Evolutionary conservation across 2,888 invertebrate genomes (phyloP).

Genomic region (Callosobruchus maculatus): DNA sequence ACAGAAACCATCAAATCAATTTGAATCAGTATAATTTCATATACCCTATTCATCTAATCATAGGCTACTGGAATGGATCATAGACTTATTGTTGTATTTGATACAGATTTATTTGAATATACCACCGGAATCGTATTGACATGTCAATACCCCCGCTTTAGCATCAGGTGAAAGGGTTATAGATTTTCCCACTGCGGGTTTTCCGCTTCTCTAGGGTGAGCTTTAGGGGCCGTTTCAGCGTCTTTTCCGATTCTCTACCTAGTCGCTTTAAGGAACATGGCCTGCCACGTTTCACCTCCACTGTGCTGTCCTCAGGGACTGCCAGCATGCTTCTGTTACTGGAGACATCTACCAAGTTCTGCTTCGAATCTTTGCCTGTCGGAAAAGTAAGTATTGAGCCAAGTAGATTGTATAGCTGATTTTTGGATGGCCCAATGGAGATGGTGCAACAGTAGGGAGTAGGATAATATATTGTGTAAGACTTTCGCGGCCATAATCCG

Average conservation of each 20-base stretch:
- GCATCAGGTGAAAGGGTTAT: neutral
- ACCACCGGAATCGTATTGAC: neutral
- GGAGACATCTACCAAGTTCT: neutral
- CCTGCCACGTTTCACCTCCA: neutral
- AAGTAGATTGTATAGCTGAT: no score
- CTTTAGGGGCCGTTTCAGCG: neutral
- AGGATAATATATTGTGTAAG: no score
- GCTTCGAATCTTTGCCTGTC: neutral
- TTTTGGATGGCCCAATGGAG: no score
- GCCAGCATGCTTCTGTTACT: neutral
- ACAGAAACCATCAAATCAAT: neutral
- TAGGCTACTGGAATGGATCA: no score
- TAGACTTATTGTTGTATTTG: neutral
- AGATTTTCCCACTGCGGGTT: conserved; percentile 6
- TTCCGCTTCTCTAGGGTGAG: neutral
- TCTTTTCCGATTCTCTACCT: neutral
- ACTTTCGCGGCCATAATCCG: no score
- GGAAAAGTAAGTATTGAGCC: conserved; percentile 29
- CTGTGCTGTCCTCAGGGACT: neutral
- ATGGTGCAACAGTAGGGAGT: no score
- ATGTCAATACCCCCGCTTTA: neutral
- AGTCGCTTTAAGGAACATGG: neutral
- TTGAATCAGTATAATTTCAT: neutral
- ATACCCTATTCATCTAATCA: neutral
- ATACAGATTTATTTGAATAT: neutral